These are phyloP conservation scores for Rutilus rutilus DNA, from an alignment of 2,113 vertebrate genomes.

Conservation along the genomic window DNA sequence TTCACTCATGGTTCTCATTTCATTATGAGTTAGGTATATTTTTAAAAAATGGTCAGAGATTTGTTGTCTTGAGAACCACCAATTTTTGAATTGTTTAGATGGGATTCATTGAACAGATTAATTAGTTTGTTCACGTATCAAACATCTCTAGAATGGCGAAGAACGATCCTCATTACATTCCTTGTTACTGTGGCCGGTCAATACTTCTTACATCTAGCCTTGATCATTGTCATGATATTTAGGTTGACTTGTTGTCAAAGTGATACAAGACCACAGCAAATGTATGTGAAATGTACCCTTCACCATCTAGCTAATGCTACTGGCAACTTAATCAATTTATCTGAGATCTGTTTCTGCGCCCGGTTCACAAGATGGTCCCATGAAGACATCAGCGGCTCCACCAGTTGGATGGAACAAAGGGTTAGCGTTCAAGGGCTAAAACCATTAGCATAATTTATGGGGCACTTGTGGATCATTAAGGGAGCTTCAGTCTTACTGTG, in stretches of 20 bases:
- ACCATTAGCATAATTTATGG: slow-evolving; percentile 76
- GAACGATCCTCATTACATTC: neutral
- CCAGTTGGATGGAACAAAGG: slow-evolving; percentile 55
- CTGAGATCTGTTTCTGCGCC: slow-evolving; percentile 36
- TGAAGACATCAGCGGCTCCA: slow-evolving; percentile 39
- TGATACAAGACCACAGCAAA: neutral
- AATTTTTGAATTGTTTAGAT: neutral
- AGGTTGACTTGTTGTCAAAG: neutral
- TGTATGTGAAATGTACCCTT: neutral
- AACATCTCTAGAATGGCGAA: neutral
- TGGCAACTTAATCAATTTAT: neutral
- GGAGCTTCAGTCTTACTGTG: slow-evolving; percentile 67
- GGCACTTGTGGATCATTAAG: slow-evolving; percentile 74
- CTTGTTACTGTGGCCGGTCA: neutral
- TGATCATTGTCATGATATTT: neutral
- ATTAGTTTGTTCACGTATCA: neutral
- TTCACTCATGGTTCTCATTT: neutral
- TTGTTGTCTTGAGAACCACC: neutral
- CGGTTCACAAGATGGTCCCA: neutral
- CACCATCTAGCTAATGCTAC: neutral
- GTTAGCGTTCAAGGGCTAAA: slow-evolving; percentile 59
- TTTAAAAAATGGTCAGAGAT: too few relatives aligned
- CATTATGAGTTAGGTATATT: neutral
- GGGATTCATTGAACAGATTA: neutral
- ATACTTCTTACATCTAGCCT: neutral